phyloP scores from a whole-genome alignment of 35 echinoderm and acorn worm genomes.

The Acanthaster planci region DNA sequence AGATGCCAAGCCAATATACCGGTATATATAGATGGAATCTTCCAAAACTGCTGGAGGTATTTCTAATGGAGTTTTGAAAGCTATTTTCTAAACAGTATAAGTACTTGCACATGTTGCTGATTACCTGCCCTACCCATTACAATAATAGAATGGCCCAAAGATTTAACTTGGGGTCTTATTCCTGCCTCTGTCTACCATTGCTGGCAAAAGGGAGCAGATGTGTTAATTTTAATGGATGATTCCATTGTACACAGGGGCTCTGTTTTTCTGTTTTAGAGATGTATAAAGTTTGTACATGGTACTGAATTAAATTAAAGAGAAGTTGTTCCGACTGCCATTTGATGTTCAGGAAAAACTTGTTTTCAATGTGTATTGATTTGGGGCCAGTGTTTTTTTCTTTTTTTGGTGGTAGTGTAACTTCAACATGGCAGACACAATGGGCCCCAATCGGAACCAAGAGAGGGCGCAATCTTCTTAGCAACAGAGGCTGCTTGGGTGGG shows the following conservation, averaged over 20 bases:
- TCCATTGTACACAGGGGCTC: not conserved
- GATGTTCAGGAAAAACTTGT: not conserved
- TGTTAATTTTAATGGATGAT: not conserved
- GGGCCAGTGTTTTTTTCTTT: too few relatives aligned
- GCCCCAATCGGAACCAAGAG: too few relatives aligned
- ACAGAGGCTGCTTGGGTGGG: too few relatives aligned
- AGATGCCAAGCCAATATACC: too few relatives aligned
- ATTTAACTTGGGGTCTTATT: conserved; percentile 5
- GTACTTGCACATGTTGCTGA: not conserved
- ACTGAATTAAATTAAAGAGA: not conserved
- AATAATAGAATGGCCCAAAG: not conserved
- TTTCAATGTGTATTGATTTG: not conserved
- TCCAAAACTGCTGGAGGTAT: too few relatives aligned
- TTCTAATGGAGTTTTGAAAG: not conserved
- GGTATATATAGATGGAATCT: too few relatives aligned
- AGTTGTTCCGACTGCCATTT: conserved; percentile 22
- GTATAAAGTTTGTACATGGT: conserved; percentile 8
- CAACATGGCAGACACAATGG: too few relatives aligned
- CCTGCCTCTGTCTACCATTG: conserved; percentile 22
- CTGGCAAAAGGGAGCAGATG: conserved; percentile 26
- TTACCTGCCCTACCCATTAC: not conserved
- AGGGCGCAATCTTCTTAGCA: too few relatives aligned
- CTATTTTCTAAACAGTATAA: conserved; percentile 23
- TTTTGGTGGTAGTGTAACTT: too few relatives aligned
- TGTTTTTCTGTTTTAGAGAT: not conserved